phyloP scores from a whole-genome alignment of 2,888 invertebrate genomes.

The Tyria jacobaeae region DNA sequence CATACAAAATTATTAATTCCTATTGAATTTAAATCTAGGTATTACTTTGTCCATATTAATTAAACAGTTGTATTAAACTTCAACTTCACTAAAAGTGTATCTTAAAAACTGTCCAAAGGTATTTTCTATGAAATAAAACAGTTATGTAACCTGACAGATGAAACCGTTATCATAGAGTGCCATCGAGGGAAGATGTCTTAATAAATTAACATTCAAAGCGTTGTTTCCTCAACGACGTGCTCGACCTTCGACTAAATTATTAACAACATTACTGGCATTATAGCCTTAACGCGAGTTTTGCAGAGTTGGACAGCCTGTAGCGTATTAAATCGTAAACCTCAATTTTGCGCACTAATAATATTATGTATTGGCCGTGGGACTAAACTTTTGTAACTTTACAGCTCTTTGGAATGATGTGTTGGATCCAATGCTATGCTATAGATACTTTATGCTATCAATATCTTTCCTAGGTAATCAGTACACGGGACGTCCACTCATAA shows the following conservation, averaged over 20 bases:
- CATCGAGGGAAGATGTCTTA: constrained; percentile 44
- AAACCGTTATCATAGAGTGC: constrained; percentile 23
- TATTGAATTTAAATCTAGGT: too few species aligned
- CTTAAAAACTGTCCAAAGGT: background rate
- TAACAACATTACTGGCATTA: constrained; percentile 38
- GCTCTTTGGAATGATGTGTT: background rate
- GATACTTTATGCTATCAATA: background rate
- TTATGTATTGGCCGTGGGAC: constrained; percentile 10
- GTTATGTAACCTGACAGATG: constrained; percentile 9
- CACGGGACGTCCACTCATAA: too few species aligned
- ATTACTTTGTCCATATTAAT: background rate
- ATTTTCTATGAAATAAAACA: constrained; percentile 16
- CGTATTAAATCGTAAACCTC: constrained; percentile 25
- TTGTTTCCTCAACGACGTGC: constrained; percentile 43
- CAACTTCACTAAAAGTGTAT: background rate
- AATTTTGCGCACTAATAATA: constrained; percentile 15
- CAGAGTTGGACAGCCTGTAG: constrained; percentile 32
- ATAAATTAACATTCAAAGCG: constrained; percentile 52
- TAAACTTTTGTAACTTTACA: constrained; percentile 1
- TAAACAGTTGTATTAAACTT: background rate
- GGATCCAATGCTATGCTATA: background rate
- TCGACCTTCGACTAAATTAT: constrained; percentile 51
- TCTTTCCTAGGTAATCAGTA: background rate
- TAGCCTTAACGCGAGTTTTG: constrained; percentile 38
- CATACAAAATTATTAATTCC: too few species aligned